A percentile compares a stretch with the other conserved stretches of the same genome.
Conservation (phyloP, 2,888 invertebrate species). For the Embidobia sp. region DNA sequence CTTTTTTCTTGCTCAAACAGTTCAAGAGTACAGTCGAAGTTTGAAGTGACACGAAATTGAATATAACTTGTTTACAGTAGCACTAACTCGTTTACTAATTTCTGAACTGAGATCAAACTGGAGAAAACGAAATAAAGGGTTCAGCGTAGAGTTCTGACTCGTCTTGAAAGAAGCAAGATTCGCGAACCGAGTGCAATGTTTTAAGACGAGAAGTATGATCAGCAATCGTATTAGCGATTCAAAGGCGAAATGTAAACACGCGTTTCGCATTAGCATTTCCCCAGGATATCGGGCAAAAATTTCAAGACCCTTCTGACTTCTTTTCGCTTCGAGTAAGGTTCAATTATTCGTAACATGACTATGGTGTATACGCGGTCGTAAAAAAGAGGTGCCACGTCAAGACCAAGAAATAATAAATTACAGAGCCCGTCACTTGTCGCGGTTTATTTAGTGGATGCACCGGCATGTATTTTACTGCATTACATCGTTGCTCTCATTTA, state of each 20-base stretch:
- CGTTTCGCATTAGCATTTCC: constrained; percentile 30
- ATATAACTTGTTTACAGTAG: too few relatives aligned
- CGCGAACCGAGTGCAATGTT: too few relatives aligned
- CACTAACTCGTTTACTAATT: too few relatives aligned
- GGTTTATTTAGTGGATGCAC: constrained; percentile 59
- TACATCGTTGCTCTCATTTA: constrained; percentile 54
- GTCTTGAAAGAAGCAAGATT: too few relatives aligned
- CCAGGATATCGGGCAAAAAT: constrained; percentile 11
- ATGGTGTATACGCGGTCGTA: constrained; percentile 31
- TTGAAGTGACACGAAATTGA: too few relatives aligned
- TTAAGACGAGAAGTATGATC: too few relatives aligned
- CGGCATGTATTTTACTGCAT: constrained; percentile 44
- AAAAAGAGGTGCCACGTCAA: constrained; percentile 44
- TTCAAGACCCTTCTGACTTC: constrained; percentile 16
- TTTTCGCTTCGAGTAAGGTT: constrained; percentile 43
- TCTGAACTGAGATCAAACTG: too few relatives aligned
- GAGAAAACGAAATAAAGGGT: too few relatives aligned
- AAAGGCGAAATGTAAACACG: constrained; percentile 14
- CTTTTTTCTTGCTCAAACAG: too few relatives aligned
- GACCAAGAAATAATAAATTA: constrained; percentile 56
- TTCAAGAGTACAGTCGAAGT: too few relatives aligned
- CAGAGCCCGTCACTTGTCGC: constrained; percentile 53
- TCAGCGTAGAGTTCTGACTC: too few relatives aligned
- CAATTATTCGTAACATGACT: constrained; percentile 56
- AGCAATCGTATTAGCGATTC: constrained; percentile 3